phyloP scores from a whole-genome alignment of 2,113 vertebrate species.

The Seriola rivoliana region DNA sequence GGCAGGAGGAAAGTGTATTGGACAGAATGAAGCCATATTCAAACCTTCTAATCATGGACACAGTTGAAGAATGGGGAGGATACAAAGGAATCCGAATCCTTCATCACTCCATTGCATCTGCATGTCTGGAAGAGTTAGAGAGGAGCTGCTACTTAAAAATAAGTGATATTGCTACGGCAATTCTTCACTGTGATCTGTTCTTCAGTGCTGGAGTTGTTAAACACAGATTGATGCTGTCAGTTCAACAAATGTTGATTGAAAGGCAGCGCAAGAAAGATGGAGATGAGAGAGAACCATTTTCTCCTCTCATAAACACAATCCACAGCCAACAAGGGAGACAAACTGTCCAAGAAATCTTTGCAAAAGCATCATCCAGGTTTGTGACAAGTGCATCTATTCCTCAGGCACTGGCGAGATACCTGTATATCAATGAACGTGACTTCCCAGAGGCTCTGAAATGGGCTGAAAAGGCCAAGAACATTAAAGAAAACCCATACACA shows the following conservation, averaged over 20 bases:
- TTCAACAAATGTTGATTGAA: conserved; percentile 62
- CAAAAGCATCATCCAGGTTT: conserved; percentile 68
- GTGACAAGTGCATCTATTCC: conserved; percentile 56
- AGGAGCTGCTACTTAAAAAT: not conserved
- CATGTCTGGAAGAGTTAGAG: conserved; percentile 64
- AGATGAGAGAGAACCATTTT: conserved; percentile 62
- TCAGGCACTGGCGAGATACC: conserved; percentile 75
- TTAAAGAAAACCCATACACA: conserved; percentile 83
- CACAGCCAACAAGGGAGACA: conserved; percentile 39
- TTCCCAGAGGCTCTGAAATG: conserved; percentile 63
- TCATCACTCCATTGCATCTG: conserved; percentile 59
- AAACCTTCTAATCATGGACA: conserved; percentile 53
- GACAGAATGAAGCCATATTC: conserved; percentile 61
- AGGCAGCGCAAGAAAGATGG: conserved; percentile 63
- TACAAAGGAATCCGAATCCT: conserved; percentile 52
- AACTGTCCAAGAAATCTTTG: conserved; percentile 66
- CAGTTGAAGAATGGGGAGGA: not conserved
- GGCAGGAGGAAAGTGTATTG: not conserved
- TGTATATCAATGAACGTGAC: conserved; percentile 65
- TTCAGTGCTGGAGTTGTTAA: conserved; percentile 64
- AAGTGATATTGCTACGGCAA: conserved; percentile 17
- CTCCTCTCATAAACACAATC: conserved; percentile 68
- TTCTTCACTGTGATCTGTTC: conserved; percentile 73
- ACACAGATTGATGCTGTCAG: conserved; percentile 47
- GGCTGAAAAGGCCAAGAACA: conserved; percentile 83